Evolutionary conservation across 2,888 invertebrate genomes (phyloP).

Genomic region (Dasysyrphus albostriatus): DNA sequence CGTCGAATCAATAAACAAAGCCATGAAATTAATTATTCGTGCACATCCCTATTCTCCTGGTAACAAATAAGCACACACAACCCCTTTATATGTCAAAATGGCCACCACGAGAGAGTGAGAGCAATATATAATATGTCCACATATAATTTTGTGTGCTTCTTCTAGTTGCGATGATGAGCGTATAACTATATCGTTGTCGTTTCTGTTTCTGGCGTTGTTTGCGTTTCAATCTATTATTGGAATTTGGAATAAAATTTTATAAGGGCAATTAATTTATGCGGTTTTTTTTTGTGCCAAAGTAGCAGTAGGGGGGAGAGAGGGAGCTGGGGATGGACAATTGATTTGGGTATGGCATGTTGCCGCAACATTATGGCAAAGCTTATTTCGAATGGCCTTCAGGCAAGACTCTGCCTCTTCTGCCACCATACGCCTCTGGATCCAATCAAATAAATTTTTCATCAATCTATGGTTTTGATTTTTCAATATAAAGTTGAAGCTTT

Average conservation of each 20-base stretch:
- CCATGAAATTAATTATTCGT: slow-evolving; percentile 72
- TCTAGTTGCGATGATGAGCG: not conserved
- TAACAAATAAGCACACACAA: not conserved
- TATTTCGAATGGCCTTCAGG: slow-evolving; percentile 47
- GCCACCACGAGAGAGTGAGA: slow-evolving; percentile 12
- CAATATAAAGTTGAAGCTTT: slow-evolving; percentile 7
- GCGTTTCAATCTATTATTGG: slow-evolving; percentile 63
- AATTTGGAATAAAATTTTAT: slow-evolving; percentile 73
- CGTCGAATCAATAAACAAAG: slow-evolving; percentile 72
- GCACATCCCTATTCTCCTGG: slow-evolving; percentile 44
- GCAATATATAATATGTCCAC: slow-evolving; percentile 13
- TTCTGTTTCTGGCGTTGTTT: slow-evolving; percentile 22
- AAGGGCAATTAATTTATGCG: slow-evolving; percentile 72
- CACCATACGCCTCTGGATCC: slow-evolving; percentile 6
- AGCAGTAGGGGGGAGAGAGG: not conserved
- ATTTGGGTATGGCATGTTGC: slow-evolving; percentile 46
- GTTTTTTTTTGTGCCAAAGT: slow-evolving; percentile 33
- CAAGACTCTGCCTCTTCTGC: not conserved
- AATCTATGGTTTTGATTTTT: slow-evolving; percentile 69
- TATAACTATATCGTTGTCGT: slow-evolving; percentile 2
- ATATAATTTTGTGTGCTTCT: not conserved
- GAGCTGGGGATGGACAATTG: slow-evolving; percentile 3
- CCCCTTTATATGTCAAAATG: slow-evolving; percentile 37
- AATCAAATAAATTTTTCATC: slow-evolving; percentile 59
- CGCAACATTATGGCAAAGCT: slow-evolving; percentile 64